Evolutionary conservation across 1,140 invertebrate genomes (phyloP).

Genomic region (Drosophila bocki): DNA sequence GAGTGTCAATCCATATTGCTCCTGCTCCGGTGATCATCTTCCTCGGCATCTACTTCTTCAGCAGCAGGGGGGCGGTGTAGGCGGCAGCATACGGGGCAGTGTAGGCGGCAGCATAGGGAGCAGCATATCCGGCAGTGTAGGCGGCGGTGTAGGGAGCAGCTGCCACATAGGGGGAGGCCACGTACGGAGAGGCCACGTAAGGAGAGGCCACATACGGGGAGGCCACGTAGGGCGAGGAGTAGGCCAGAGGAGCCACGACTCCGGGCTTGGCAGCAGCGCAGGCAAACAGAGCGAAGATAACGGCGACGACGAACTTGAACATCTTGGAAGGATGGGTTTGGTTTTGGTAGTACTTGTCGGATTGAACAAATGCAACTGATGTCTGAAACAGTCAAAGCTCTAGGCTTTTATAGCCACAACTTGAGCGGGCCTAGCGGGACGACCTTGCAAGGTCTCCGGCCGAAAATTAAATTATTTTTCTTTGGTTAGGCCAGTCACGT

Average conservation of each 20-base stretch:
- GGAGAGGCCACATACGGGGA: conserved; percentile 66
- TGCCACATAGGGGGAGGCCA: conserved; percentile 62
- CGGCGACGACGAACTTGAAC: conserved; percentile 76
- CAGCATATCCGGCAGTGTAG: conserved; percentile 55
- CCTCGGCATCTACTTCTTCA: conserved; percentile 63
- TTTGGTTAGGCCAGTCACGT: conserved; percentile 49
- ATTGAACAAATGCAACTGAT: conserved; percentile 75
- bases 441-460: conserved; percentile 53
- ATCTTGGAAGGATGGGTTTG: conserved; percentile 55
- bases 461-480: conserved; percentile 29
- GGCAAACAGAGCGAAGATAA: conserved; percentile 71
- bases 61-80: conserved; percentile 53
- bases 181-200: conserved; percentile 68
- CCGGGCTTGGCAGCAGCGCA: conserved; percentile 75
- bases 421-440: conserved; percentile 2
- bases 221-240: conserved; percentile 58
- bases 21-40: not conserved
- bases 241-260: conserved; percentile 77
- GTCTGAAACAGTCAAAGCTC: conserved; percentile 2
- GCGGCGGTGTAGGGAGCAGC: conserved; percentile 68
- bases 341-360: conserved; percentile 44
- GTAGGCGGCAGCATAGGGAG: conserved; percentile 60
- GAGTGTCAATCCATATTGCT: conserved; percentile 19
- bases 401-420: conserved; percentile 47
- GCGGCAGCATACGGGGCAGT: conserved; percentile 47